Evolutionary conservation across 1,140 invertebrate genomes (phyloP).

Genomic region (Apis mellifera): Amel_HAv3.1 CM009938.2:3779001-3779500

Average conservation of each 20-base stretch:
- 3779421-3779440: neutral
- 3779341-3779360: neutral
- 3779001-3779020: slow-evolving; percentile 37
- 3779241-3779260: neutral
- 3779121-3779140: neutral
- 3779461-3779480: neutral
- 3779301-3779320: too few relatives aligned
- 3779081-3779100: slow-evolving; percentile 46
- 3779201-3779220: neutral
- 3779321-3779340: neutral
- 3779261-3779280: neutral
- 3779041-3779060: slow-evolving; percentile 36
- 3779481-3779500: slow-evolving; percentile 8
- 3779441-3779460: neutral
- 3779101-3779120: slow-evolving; percentile 28
- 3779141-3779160: neutral
- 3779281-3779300: neutral
- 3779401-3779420: too few relatives aligned
- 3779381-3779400: neutral
- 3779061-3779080: slow-evolving; percentile 38
- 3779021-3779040: slow-evolving; percentile 41
- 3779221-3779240: neutral
- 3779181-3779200: neutral
- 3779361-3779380: neutral
- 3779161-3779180: neutral